These are phyloP conservation scores for Leptodirus hochenwartii DNA, from an alignment of 2,888 invertebrate species.

Conservation along the genomic window DNA sequence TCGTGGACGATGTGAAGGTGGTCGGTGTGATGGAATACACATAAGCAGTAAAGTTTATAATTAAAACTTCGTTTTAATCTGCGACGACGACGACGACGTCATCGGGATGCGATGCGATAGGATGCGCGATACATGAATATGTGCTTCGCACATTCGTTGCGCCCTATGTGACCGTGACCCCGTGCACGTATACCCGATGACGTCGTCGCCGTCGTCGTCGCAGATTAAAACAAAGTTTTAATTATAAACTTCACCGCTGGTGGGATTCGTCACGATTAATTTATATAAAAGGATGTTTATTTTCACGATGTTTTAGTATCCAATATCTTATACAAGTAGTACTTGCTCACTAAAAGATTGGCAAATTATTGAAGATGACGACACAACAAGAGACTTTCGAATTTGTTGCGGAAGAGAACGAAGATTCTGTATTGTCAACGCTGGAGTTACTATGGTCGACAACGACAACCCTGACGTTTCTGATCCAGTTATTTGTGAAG, in stretches of 20 bases:
- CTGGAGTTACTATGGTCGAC: conserved; percentile 5
- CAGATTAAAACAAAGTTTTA: conserved; percentile 1
- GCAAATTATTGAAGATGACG: conserved; percentile 4
- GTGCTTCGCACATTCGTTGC: too few relatives aligned
- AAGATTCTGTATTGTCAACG: conserved; percentile 5
- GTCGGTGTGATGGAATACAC: too few relatives aligned
- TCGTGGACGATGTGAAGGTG: conserved; percentile 2
- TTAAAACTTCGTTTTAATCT: conserved; percentile 1
- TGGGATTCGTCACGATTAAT: too few relatives aligned
- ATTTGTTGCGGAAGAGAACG: conserved; percentile 6
- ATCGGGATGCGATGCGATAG: background rate
- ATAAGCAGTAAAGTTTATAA: background rate
- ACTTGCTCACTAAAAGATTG: too few relatives aligned
- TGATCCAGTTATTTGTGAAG: conserved; percentile 4
- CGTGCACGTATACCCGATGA: background rate
- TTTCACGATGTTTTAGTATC: too few relatives aligned
- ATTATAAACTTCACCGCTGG: background rate
- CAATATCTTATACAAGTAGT: too few relatives aligned
- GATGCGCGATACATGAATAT: too few relatives aligned
- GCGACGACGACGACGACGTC: background rate
- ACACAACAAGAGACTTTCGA: conserved; percentile 6
- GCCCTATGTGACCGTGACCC: conserved; percentile 1
- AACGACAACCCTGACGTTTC: conserved; percentile 2
- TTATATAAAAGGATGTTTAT: too few relatives aligned
- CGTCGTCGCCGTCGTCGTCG: conserved; percentile 1